phyloP scores from a whole-genome alignment of 2,888 invertebrate genomes.

The Drosophila antonietae region DNA sequence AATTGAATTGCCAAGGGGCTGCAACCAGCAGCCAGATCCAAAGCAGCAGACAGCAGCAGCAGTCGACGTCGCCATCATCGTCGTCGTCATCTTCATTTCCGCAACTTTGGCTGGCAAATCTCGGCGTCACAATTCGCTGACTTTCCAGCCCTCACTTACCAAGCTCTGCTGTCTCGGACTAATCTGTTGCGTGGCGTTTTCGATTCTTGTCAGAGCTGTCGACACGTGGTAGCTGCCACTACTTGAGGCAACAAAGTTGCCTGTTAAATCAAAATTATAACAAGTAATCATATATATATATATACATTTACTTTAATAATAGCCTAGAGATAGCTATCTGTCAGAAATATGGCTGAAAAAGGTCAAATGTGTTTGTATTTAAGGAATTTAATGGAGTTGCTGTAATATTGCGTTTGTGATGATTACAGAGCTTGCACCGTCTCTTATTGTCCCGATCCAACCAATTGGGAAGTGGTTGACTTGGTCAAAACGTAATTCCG shows the following conservation, averaged over 20 bases:
- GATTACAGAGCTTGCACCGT: too few relatives aligned
- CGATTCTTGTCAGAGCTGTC: constrained; percentile 38
- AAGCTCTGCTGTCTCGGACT: constrained; percentile 16
- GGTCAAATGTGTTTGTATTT: not conserved
- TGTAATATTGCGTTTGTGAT: too few relatives aligned
- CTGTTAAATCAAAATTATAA: not conserved
- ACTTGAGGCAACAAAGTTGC: not conserved
- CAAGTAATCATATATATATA: not conserved
- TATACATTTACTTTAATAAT: not conserved
- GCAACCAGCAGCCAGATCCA: constrained; percentile 20
- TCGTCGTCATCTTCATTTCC: constrained; percentile 40
- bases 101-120: constrained; percentile 37
- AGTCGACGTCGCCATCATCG: constrained; percentile 24
- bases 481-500: too few relatives aligned
- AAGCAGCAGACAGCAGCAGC: constrained; percentile 16
- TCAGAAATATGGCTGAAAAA: not conserved
- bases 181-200: constrained; percentile 30
- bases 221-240: constrained; percentile 24
- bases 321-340: not conserved
- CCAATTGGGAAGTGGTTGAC: too few relatives aligned
- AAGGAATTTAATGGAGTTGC: not conserved
- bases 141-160: constrained; percentile 51
- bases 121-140: constrained; percentile 68
- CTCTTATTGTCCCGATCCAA: too few relatives aligned
- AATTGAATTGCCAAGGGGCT: constrained; percentile 55